Evolutionary conservation across 2,888 invertebrate genomes (phyloP), one percentile per base, ranked within the genome.

Genomic region (Cataglyphis rosenhaueri): DNA sequence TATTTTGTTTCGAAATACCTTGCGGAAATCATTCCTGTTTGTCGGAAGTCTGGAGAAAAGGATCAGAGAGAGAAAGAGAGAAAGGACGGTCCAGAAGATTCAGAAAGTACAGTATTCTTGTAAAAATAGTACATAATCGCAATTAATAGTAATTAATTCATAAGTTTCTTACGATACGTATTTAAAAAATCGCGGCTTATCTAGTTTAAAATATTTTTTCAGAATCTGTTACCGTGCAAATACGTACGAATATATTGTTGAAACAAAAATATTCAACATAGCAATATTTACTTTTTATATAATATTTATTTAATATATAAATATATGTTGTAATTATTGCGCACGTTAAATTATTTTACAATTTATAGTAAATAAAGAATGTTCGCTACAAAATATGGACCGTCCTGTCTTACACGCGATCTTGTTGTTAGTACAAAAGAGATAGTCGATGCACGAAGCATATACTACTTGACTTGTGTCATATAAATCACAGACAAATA

Each of bases 1-100:
- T 78, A 87, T 91, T 90, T 86, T 86, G 82, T 86, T 91, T 82
- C 86, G 86, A 85, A 86, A 87, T 86, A 88, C 87, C 86, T 91
- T 83, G 88, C 89, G 86, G 87, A 86, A 89, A 87, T 89, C 90
- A 84, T 90, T 90, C 89, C 90, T 90, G 85, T 87, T 87, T 86
- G 44, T 79, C 44, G 71, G n/a, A 12, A 70, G 70, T 70, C 21
- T 35, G 35, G n/a, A 35, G 38, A 25, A 29, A n/a, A 25, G 15
- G 38, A 29, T 15, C 41, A 76, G 18, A 44, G 44, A 44, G 44
- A 44, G 1, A 44, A 6, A 44, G 44, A 52, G n/a, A 52, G n/a
- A 52, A 52, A 52, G 57, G 70, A 70, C 57, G 32, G 41, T 68
- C 29, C 38, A n/a, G n/a, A 68, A 32, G 6, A 48, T 44, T 44